Evolutionary conservation across 2,888 invertebrate genomes (phyloP), one percentile per base, ranked within the genome.

Genomic region (Spilarctia lutea): DNA sequence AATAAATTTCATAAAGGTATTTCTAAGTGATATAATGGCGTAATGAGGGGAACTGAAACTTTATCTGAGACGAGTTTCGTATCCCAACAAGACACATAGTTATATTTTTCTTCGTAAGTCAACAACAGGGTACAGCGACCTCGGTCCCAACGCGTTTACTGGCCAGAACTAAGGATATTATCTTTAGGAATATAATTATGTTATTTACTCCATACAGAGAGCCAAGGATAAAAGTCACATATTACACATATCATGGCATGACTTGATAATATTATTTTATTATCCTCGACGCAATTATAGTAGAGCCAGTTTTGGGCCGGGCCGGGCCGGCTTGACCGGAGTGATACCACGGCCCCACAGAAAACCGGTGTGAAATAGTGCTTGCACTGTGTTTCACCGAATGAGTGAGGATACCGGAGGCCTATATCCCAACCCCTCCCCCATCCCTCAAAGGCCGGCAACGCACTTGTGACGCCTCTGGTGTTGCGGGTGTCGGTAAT

Each of bases 141-240:
- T 71, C 56, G 35, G 74, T 65, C 63, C 63, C 68, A 48, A 72
- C 65, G 67, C 63, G 69, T n/a, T 39, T 69, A 33, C 56, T 56
- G 69, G 45, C 74, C 69, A 65, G 42, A 71, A 68, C 65, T 72
- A 76, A 74, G 63, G n/a, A 76, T 66, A 75, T 77, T 70, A 78
- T 68, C 65, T 68, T 75, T 75, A 30, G 39, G 45, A 27, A 33
- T 75, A 74, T 74, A 70, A 73, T 74, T 65, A 68, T 68, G 27
- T 27, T 66, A 24, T 79, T 35, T 66, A 18, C 30, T 6, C 30
- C 60, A 67, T 65, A 48, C n/a, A 67, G 65, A 75, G 16, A 68
- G 16, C 18, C 45, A 68, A 60, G 56, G 67, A 27, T 52, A 66
- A 8, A 20, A 35, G 63, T 30, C n/a, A 60, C 30, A 68, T 48